Percentiles rank a stretch among this genome's conserved stretches.
Conservation (phyloP, 64 coral and sea anemone genomes). For the Actinia tenebrosa region DNA sequence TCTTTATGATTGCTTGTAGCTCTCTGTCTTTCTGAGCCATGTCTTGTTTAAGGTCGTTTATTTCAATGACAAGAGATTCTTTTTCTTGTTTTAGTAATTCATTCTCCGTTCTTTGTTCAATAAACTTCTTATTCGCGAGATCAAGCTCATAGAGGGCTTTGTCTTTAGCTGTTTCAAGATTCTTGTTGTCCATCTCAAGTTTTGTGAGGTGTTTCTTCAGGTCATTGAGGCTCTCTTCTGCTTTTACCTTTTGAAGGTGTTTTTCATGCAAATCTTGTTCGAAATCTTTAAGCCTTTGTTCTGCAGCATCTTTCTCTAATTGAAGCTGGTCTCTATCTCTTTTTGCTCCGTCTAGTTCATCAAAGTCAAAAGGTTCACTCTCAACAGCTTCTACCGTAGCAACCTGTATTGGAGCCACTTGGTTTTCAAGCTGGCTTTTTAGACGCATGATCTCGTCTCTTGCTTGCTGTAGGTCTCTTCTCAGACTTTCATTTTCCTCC, state of each 20-base stretch:
- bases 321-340: slow-evolving; percentile 69
- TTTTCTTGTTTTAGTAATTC: slow-evolving; percentile 58
- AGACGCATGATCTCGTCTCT: slow-evolving; percentile 29
- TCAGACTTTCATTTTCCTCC: slow-evolving; percentile 61
- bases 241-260: slow-evolving; percentile 48
- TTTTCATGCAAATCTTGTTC: slow-evolving; percentile 54
- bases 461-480: slow-evolving; percentile 31
- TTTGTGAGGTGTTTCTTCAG: slow-evolving; percentile 57
- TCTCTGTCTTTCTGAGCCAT: slow-evolving; percentile 20
- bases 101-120: slow-evolving; percentile 62
- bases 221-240: slow-evolving; percentile 44
- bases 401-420: slow-evolving; percentile 43
- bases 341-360: slow-evolving; percentile 67
- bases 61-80: slow-evolving; percentile 46
- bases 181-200: slow-evolving; percentile 66
- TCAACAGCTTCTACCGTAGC: slow-evolving; percentile 67
- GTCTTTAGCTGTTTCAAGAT: slow-evolving; percentile 61
- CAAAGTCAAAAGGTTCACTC: slow-evolving; percentile 52
- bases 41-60: slow-evolving; percentile 15
- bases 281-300: slow-evolving; percentile 44
- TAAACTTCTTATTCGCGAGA: slow-evolving; percentile 69
- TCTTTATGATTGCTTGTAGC: slow-evolving; percentile 21
- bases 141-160: slow-evolving; percentile 60
- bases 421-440: slow-evolving; percentile 13
- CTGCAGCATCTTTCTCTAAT: slow-evolving; percentile 60